Percentiles rank a stretch among this genome's conserved stretches.
Conservation (phyloP, 2,797 vertebrate species). For the Falco biarmicus region DNA sequence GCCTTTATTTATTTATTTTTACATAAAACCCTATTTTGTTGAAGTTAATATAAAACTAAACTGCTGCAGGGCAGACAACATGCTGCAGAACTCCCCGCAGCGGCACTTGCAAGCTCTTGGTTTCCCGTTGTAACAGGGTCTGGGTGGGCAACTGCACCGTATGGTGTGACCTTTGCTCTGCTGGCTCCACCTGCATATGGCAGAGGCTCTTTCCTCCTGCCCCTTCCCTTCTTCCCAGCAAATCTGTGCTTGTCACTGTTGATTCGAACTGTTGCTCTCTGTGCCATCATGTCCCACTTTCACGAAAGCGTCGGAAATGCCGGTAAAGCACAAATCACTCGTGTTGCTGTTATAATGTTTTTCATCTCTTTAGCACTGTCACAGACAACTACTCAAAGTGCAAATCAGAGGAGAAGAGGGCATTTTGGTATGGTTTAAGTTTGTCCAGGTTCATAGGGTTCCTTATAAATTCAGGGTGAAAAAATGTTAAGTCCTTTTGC, state of each 20-base stretch:
- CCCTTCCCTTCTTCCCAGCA: not conserved
- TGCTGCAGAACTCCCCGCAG: not conserved
- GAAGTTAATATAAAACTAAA: not conserved
- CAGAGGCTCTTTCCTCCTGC: not conserved
- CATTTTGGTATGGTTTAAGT: not conserved
- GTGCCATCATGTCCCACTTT: not conserved
- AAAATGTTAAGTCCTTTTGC: not conserved
- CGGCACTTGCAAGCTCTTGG: not conserved
- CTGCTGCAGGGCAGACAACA: not conserved
- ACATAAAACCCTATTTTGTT: not conserved
- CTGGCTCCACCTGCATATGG: not conserved
- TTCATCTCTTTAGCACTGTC: not conserved
- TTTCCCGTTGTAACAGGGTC: not conserved
- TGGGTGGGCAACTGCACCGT: not conserved
- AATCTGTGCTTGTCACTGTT: not conserved
- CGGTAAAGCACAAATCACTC: not conserved
- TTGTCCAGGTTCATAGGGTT: not conserved
- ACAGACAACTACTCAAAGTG: not conserved
- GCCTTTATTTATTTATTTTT: not conserved
- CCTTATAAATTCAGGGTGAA: not conserved
- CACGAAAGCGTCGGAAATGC: rapidly evolving
- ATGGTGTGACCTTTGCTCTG: not conserved
- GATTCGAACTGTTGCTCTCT: not conserved
- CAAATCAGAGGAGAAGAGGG: not conserved
- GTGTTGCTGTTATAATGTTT: not conserved